Evolutionary conservation across 1,140 invertebrate species (phyloP), one percentile per base, ranked within the genome.

Genomic region (Cherax destructor): DNA sequence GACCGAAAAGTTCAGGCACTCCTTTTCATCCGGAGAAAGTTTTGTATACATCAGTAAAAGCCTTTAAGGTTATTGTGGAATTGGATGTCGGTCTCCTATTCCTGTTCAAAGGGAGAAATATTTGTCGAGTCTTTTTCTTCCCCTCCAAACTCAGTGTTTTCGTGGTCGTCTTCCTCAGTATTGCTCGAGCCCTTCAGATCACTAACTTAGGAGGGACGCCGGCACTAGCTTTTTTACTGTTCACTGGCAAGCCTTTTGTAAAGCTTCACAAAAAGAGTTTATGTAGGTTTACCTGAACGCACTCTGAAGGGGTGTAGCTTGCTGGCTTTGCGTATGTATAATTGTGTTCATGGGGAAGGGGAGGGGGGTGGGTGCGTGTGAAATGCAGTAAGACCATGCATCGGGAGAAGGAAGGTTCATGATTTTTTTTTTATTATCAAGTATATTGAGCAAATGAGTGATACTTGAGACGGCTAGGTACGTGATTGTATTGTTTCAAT

Each of bases 31-130:
- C 69, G 69, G 69, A 30, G n/a, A 74, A 74, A 74, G 69, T 74
- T 74, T 74, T 74, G 69, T 74, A 74, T 74, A 74, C 69, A 74
- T 74, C 69, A 74, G 69, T 74, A 74, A 74, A 74, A 74, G 69
- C 69, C 69, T n/a, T 74, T 30, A 74, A 74, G 69, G 69, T 74
- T 74, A 74, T 74, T 74, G 69, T 74, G 69, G 69, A 24, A 30
- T 30, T 30, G 24, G 24, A 24, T 74, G n/a, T 74, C 69, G 69
- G 69, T 30, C 69, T 74, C 69, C 69, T 30, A 74, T n/a, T 30
- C 69, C 69, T 74, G n/a, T 21, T 74, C n/a, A 74, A 74, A 74
- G 69, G n/a, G n/a, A 74, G 69, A 74, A 74, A 74, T 74, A 74
- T 74, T 74, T 74, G 69, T 74, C n/a, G 69, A 74, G 69, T 30